Evolutionary conservation across 2,888 invertebrate species (phyloP).

Genomic region (Habroteleia sp.): DNA sequence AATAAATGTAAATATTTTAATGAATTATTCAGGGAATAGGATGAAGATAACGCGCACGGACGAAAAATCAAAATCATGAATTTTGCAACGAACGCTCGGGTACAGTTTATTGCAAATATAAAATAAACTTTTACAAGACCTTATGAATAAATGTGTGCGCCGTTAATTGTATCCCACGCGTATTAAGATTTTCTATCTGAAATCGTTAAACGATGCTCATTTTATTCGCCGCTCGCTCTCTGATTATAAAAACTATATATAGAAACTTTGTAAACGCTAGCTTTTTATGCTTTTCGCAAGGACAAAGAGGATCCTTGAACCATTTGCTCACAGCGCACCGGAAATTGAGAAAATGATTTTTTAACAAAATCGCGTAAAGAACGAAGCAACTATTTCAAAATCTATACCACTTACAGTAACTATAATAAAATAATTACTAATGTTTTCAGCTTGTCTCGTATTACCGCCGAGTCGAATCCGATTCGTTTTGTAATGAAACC

Average conservation of each 20-base stretch:
- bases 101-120: slow-evolving; percentile 55
- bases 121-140: slow-evolving; percentile 38
- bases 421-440: slow-evolving; percentile 56
- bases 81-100: slow-evolving; percentile 53
- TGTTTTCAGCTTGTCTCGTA: slow-evolving; percentile 51
- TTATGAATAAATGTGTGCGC: slow-evolving; percentile 49
- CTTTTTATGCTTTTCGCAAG: slow-evolving; percentile 49
- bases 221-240: slow-evolving; percentile 18
- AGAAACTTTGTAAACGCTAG: slow-evolving; percentile 27
- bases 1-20: slow-evolving; percentile 58
- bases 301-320: slow-evolving; percentile 51
- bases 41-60: slow-evolving; percentile 54
- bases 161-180: slow-evolving; percentile 54
- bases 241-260: slow-evolving; percentile 46
- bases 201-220: slow-evolving; percentile 44
- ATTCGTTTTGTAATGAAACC: slow-evolving; percentile 61
- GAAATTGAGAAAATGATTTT: slow-evolving; percentile 41
- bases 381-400: background rate
- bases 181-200: slow-evolving; percentile 50
- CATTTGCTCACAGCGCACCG: slow-evolving; percentile 22
- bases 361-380: background rate
- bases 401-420: background rate
- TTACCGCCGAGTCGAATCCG: slow-evolving; percentile 54
- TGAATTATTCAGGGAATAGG: slow-evolving; percentile 60
- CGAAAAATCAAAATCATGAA: slow-evolving; percentile 58